Evolutionary conservation across 2,797 vertebrate species (phyloP), one percentile per base, ranked within the genome.

Genomic region (Propithecus deckenii): DNA sequence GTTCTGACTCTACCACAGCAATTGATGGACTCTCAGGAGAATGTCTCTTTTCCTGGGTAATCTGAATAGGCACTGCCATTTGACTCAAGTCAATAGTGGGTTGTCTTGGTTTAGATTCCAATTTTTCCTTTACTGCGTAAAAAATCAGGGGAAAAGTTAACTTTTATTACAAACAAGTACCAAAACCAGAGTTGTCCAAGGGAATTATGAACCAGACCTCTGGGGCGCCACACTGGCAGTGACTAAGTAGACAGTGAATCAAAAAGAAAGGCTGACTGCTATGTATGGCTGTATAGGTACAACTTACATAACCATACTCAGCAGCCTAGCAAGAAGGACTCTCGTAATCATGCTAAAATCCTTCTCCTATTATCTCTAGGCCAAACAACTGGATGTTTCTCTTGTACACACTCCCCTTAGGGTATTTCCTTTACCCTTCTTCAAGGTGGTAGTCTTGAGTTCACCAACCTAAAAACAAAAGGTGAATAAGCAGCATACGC

Each of bases 31-130:
- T 99, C 97, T 99, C 99, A 4, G 99, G 99, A 92, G 98, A 98
- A 97, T 98, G 99, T 48, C 99, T 99, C 98, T 99, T 99, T 97
- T 99, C 99, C 80, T 99, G 99, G 81, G 99, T 98, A 98, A 99
- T 99, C 97, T 99, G 99, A 97, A 99, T 99, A 81, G 99, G 99
- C 61, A 99, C 99, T n/a, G 99, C 99, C 99, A 99, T 99, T 98
- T 99, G 99, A 97, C 99, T 99, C 97, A 99, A 98, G 98, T 99
- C 99, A 96, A 99, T 99, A 79, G 99, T 99, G 96, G 99, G 99
- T 97, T 99, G 99, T 93, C 99, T 98, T 25, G 99, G 99, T 98
- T 99, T 99, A 17, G 99, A 97, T 95, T 99, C 99, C 32, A 98
- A 97, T 97, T 99, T 99, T 97, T 99, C 99, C 98, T 99, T 99